Conservation (phyloP, 2,888 invertebrate species). For the Keiferia lycopersicella region DNA sequence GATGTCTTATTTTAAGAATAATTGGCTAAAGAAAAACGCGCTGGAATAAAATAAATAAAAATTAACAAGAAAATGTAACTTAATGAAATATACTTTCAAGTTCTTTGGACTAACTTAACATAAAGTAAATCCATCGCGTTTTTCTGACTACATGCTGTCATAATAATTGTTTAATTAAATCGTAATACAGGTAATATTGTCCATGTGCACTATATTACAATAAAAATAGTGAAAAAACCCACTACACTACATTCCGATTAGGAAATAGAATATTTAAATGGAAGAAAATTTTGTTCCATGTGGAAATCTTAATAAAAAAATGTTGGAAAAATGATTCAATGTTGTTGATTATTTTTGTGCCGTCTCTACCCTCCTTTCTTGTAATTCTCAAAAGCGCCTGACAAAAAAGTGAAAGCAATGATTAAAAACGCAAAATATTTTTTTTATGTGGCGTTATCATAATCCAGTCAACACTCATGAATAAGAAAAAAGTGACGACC, state of each 20-base stretch:
- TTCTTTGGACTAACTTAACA: background rate
- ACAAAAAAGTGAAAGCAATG: background rate
- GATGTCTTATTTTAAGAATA: slow-evolving; percentile 14
- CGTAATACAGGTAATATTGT: slow-evolving; percentile 64
- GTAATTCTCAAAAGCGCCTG: background rate
- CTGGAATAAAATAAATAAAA: background rate
- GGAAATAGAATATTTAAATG: slow-evolving; percentile 69
- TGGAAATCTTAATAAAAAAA: slow-evolving; percentile 82
- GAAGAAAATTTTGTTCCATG: slow-evolving; percentile 76
- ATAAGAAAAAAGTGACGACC: too few species aligned
- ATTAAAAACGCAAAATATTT: background rate
- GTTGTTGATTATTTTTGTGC: slow-evolving; percentile 58
- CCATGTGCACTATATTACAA: slow-evolving; percentile 61
- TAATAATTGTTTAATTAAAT: slow-evolving; percentile 20
- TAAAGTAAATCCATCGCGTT: slow-evolving; percentile 1
- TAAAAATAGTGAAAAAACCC: slow-evolving; percentile 42
- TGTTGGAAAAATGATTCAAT: slow-evolving; percentile 75
- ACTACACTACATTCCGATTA: slow-evolving; percentile 68
- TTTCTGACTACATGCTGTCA: slow-evolving; percentile 9
- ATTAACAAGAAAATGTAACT: background rate
- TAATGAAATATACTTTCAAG: too few species aligned
- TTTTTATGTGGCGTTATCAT: background rate
- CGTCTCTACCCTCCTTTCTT: slow-evolving; percentile 9
- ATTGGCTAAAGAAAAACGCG: slow-evolving; percentile 9
- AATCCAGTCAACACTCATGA: background rate